Base-by-base conservation (phyloP, 2,113 vertebrate genomes). In the Xenus cinereus region DNA sequence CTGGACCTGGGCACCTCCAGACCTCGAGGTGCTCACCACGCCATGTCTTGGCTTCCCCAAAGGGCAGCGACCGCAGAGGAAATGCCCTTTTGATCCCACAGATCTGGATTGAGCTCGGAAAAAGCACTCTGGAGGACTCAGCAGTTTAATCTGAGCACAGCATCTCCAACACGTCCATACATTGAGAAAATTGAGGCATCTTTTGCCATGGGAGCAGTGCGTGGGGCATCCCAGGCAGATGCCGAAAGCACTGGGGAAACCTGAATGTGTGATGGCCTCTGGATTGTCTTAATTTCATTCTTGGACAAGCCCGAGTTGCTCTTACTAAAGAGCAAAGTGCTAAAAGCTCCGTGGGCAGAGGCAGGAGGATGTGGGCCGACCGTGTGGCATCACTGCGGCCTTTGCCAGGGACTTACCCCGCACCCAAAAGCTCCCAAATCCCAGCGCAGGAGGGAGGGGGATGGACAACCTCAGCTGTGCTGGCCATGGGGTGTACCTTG, bases 151-250 rank as follows among this genome's bases (percentile, higher is more conserved):
- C 64, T 81, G 91, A 91, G 73, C 85, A 69, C 69, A 78, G 87
- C 74, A 39, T 30, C 79, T 79, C 57, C 48, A 6, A 0, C 2
- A 4, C 51, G 30, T 5, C 46, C 54, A 28, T 23, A 10, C 9
- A 0, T 0, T 0, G 7, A 30, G 35, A 22, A 62, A 48, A 81
- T 0, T 0, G 28, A 74, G 69, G 68, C 2, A 5, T 35, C 68
- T 84, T 30, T 27, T 27, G 14, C n/a, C 50, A 0, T 1, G 7
- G 91, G 64, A 84, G 51, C 33, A 39, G 83, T 0, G 0, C 88
- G 3, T 0, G 8, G 82, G 32, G 28, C 46, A 73, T 56, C 57
- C 43, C 2, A 1, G 66, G 62, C 6, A 72, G 64, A 6, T 23
- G 56, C 53, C 0, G 1, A 60, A 37, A 77, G 41, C 33, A 45